phyloP scores from a whole-genome alignment of 1,140 invertebrate species.

The Hesperophylax magnus region DNA sequence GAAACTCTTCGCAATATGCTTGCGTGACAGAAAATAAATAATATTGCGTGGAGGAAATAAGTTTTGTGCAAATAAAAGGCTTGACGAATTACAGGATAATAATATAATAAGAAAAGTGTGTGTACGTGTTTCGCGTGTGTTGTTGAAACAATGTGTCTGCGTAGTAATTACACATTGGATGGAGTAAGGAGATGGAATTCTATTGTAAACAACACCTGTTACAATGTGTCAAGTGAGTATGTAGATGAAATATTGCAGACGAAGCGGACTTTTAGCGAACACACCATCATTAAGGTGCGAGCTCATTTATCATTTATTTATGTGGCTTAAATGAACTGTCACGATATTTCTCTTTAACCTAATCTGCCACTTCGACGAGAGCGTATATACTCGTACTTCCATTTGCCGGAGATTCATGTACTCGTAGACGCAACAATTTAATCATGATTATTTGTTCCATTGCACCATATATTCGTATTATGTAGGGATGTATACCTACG shows the following conservation, averaged over 20 bases:
- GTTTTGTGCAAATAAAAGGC: too few relatives aligned
- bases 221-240: conserved; percentile 29
- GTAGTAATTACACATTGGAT: too few relatives aligned
- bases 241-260: conserved; percentile 29
- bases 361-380: not conserved
- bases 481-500: not conserved
- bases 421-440: not conserved
- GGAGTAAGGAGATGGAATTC: too few relatives aligned
- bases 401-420: too few relatives aligned
- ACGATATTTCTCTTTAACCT: conserved; percentile 19
- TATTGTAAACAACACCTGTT: conserved; percentile 3
- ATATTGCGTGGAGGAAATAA: too few relatives aligned
- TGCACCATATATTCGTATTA: not conserved
- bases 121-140: too few relatives aligned
- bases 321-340: conserved; percentile 37
- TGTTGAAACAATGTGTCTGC: too few relatives aligned
- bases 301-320: conserved; percentile 33
- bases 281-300: conserved; percentile 16
- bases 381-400: not conserved
- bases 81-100: too few relatives aligned
- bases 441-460: not conserved
- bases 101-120: too few relatives aligned
- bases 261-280: not conserved
- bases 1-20: too few relatives aligned
- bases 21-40: too few relatives aligned